phyloP scores from a whole-genome alignment of 2,888 invertebrate species.

The Philaethria dido region DNA sequence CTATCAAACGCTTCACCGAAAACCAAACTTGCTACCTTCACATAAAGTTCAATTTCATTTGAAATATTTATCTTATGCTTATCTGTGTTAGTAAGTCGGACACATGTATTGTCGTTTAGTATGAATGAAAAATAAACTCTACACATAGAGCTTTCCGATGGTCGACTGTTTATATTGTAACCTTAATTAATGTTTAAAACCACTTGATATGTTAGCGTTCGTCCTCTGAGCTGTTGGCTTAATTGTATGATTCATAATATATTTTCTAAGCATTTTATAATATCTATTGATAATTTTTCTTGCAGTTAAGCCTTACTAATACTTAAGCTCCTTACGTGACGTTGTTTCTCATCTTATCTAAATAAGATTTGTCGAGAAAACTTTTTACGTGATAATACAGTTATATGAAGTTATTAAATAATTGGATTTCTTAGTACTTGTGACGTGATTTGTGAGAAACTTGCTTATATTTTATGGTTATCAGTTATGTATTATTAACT shows the following conservation, averaged over 20 bases:
- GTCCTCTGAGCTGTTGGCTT: constrained; percentile 57
- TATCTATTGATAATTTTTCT: constrained; percentile 25
- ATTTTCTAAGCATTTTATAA: constrained; percentile 32
- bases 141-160: constrained; percentile 76
- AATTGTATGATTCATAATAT: constrained; percentile 60
- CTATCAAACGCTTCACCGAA: constrained; percentile 58
- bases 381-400: constrained; percentile 18
- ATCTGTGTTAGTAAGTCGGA: constrained; percentile 78
- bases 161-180: constrained; percentile 71
- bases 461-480: not conserved
- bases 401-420: constrained; percentile 18
- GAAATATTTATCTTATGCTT: constrained; percentile 49
- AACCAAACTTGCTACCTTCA: constrained; percentile 49
- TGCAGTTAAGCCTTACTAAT: constrained; percentile 20
- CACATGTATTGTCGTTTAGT: constrained; percentile 77
- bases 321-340: constrained; percentile 16
- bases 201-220: constrained; percentile 59
- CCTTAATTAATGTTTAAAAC: constrained; percentile 79
- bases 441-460: constrained; percentile 30
- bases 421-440: constrained; percentile 27
- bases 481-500: not conserved
- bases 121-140: constrained; percentile 81
- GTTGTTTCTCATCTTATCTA: constrained; percentile 8
- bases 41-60: constrained; percentile 46
- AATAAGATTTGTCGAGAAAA: constrained; percentile 20